Evolutionary conservation across 2,113 vertebrate genomes (phyloP).

Genomic region (Centropus bengalensis): DNA sequence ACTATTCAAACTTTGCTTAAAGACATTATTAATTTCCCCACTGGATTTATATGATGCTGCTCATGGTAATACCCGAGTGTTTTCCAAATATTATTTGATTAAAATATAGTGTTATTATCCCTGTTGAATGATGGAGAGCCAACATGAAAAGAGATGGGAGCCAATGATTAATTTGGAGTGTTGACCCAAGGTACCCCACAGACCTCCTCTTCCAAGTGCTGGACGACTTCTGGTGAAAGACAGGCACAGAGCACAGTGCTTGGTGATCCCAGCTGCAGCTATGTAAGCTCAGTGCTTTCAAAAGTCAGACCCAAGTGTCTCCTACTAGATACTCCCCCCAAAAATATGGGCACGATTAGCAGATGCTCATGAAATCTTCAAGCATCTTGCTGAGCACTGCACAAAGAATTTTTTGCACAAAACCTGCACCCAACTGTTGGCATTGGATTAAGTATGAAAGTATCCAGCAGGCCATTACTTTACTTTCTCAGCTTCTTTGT

Average conservation of each 20-base stretch:
- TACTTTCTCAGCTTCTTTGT: background rate
- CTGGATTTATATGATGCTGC: background rate
- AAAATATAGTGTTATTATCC: background rate
- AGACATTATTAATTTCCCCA: background rate
- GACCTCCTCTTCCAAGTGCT: background rate
- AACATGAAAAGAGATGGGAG: background rate
- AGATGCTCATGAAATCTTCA: background rate
- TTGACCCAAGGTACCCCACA: background rate
- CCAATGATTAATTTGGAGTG: background rate
- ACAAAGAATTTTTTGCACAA: background rate
- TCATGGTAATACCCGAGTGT: accelerated
- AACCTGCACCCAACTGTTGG: background rate
- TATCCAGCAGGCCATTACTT: background rate
- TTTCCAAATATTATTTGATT: background rate
- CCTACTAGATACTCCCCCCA: background rate
- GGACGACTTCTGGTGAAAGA: background rate
- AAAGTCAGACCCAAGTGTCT: background rate
- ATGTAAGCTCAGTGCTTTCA: background rate
- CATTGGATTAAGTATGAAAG: background rate
- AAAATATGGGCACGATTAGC: background rate
- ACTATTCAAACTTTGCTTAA: slow-evolving; percentile 22
- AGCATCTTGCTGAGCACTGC: background rate
- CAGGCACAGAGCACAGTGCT: background rate
- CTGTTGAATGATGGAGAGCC: background rate
- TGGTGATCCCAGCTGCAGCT: background rate